A percentile compares a stretch with the other conserved stretches of the same genome.
These are phyloP conservation scores for Tetanocera ferruginea DNA, from an alignment of 2,888 invertebrate genomes.

Conservation along the genomic window DNA sequence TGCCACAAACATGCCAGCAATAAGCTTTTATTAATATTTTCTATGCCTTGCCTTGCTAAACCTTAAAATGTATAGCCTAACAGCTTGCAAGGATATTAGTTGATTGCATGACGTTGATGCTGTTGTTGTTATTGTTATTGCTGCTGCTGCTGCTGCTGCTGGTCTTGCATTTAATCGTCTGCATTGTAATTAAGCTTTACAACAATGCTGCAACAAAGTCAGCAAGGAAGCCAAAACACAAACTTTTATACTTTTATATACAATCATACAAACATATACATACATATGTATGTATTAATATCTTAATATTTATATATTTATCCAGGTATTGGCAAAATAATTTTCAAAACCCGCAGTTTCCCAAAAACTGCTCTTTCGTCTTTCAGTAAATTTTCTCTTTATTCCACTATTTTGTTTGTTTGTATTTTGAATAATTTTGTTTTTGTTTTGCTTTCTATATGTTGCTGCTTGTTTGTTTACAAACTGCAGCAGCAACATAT, in stretches of 20 bases:
- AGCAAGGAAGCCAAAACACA: neutral
- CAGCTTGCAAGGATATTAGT: neutral
- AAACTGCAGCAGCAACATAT: neutral
- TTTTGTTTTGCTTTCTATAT: neutral
- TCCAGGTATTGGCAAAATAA: no score
- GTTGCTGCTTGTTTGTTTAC: neutral
- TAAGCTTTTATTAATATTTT: neutral
- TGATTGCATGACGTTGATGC: neutral
- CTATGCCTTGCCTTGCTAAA: neutral
- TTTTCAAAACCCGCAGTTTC: no score
- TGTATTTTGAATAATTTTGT: neutral
- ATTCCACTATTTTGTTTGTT: neutral
- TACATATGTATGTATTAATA: no score
- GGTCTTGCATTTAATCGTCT: slow-evolving; percentile 4
- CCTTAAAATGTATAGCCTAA: neutral
- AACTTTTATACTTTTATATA: neutral
- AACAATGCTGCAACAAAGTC: neutral
- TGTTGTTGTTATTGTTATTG: neutral
- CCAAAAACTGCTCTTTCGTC: no score
- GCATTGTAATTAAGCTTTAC: neutral
- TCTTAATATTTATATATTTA: no score
- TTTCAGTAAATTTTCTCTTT: neutral
- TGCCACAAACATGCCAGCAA: neutral
- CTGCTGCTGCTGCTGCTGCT: neutral
- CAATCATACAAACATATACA: no score